Conservation (phyloP, 2,113 vertebrate genomes). For the Dipodomys merriami region DNA sequence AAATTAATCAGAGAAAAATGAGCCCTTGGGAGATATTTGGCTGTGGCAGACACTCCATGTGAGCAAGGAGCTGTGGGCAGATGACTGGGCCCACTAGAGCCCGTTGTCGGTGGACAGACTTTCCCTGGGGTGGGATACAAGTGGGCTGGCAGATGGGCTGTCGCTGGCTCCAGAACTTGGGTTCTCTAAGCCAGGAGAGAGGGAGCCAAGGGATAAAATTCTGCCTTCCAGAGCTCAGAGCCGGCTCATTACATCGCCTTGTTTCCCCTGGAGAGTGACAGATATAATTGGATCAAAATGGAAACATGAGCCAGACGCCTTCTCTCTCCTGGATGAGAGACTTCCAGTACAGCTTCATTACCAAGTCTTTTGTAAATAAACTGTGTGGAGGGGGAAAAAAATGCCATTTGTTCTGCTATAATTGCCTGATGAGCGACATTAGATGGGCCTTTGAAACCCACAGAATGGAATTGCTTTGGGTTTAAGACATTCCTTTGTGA, state of each 20-base stretch:
- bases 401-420: conserved; percentile 41
- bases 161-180: conserved; percentile 63
- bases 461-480: neutral
- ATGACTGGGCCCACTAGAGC: neutral
- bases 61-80: conserved; percentile 52
- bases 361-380: conserved; percentile 47
- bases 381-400: conserved; percentile 49
- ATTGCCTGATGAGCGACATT: conserved; percentile 27
- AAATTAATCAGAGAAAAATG: conserved; percentile 82
- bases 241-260: neutral
- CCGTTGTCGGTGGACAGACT: neutral
- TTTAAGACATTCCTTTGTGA: neutral
- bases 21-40: conserved; percentile 74
- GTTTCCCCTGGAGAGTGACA: neutral
- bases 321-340: neutral
- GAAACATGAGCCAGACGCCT: neutral
- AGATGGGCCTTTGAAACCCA: conserved; percentile 58
- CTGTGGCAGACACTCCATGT: conserved; percentile 75
- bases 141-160: conserved; percentile 70
- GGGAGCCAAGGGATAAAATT: conserved; percentile 49
- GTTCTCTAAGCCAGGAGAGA: conserved; percentile 59
- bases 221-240: conserved; percentile 51
- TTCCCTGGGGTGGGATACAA: conserved; percentile 66
- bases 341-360: conserved; percentile 65
- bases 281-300: conserved; percentile 63